Evolutionary conservation across 2,113 vertebrate species (phyloP), one percentile per base, ranked within the genome.

Genomic region (Ammodytes marinus): DNA sequence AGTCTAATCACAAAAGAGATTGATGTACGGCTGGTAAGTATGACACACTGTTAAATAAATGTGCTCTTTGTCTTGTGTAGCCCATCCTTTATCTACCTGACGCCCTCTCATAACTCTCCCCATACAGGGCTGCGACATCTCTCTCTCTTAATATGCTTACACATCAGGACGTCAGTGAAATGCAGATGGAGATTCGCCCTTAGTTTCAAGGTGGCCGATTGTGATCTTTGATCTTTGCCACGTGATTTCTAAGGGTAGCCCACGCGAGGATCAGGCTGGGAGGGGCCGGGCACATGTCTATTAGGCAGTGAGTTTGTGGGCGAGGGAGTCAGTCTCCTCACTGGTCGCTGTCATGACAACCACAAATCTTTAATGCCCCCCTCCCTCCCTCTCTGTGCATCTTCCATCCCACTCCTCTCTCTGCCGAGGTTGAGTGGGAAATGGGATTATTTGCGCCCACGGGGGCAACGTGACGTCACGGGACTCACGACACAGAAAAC

Each of bases 331-430:
- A 0, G 57, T 65, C 76, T 89, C 77, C 63, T 79, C 49, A n/a
- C 77, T 64, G 72, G 69, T 82, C 17, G 79, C 84, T 91, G 88
- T 79, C 84, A 92, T 91, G 89, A 87, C 86, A 89, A 92, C 90
- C 74, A 69, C 82, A 0, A 69, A 86, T 80, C 80, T 77, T 77
- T 63, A 69, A 69, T 57, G 27, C 61, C 12, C 17, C 15, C 46
- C 35, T 50, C 12, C 42, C 2, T 4, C 54, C 49, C 10, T 17
- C 37, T 39, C 5, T 6, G 8, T 5, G n/a, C 42, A 59, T 49
- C 71, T 72, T 49, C 61, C 47, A 42, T 58, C 79, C 82, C 82
- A 59, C 76, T 60, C 50, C 70, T 81, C 76, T 76, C 58, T 74
- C 70, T 46, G 54, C 19, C 37, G 46, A 42, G 6, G 45, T 67